Evolutionary conservation across 1,140 invertebrate genomes (phyloP).

Genomic region (Tetramorium simillimum): DNA sequence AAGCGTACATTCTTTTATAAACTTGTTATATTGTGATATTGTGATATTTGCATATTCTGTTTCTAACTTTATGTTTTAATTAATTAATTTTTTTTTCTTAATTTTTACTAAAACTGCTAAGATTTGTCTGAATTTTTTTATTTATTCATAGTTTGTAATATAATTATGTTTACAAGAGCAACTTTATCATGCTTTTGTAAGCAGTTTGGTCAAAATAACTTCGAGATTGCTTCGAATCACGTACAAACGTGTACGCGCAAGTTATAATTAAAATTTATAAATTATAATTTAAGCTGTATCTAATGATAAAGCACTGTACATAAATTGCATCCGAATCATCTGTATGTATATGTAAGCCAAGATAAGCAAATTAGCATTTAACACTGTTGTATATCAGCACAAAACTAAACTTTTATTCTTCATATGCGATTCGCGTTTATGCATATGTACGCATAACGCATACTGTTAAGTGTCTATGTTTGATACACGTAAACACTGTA

Average conservation of each 20-base stretch:
- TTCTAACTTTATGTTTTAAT: background rate
- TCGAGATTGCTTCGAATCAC: background rate
- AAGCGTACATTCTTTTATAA: background rate
- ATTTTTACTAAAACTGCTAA: background rate
- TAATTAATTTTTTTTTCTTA: no score
- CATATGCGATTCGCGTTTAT: conserved; percentile 56
- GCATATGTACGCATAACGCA: conserved; percentile 1
- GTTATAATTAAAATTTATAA: conserved; percentile 5
- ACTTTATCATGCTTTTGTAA: background rate
- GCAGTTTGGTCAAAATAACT: background rate
- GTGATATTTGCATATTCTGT: background rate
- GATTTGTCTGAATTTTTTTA: background rate
- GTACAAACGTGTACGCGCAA: background rate
- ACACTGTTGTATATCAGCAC: conserved; percentile 78
- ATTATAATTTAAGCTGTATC: conserved; percentile 5
- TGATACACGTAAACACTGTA: background rate
- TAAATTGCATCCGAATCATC: conserved; percentile 62
- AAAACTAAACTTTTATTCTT: conserved; percentile 77
- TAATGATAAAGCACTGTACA: conserved; percentile 19
- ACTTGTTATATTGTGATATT: background rate
- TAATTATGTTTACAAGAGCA: background rate
- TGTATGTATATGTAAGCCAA: conserved; percentile 63
- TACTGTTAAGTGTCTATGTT: background rate
- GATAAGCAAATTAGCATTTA: conserved; percentile 62
- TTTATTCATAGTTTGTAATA: background rate